These are phyloP conservation scores for Pollachius pollachius DNA, from an alignment of 2,113 vertebrate genomes.

Conservation along the genomic window DNA sequence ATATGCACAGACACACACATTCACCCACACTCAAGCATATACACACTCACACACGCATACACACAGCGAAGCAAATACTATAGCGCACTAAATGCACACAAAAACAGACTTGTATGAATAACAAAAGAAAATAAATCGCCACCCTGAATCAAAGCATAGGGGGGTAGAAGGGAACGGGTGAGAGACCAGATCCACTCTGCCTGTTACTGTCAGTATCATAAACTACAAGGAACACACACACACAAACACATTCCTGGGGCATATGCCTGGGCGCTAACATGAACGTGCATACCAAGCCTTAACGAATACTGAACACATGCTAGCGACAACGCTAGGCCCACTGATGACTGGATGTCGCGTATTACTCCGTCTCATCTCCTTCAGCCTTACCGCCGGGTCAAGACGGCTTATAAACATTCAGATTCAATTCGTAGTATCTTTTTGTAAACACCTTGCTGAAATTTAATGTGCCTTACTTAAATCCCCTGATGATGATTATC, in stretches of 20 bases:
- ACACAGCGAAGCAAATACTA: neutral
- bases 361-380: too few relatives aligned
- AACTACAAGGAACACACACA: constrained; percentile 7
- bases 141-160: constrained; percentile 54
- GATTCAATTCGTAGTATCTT: neutral
- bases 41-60: constrained; percentile 13
- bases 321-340: too few relatives aligned
- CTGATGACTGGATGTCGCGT: too few relatives aligned
- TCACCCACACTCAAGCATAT: constrained; percentile 17
- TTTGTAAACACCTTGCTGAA: too few relatives aligned
- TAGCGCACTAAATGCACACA: neutral
- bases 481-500: too few relatives aligned
- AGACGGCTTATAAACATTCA: neutral
- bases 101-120: constrained; percentile 6
- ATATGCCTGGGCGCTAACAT: neutral
- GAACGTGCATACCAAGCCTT: constrained; percentile 1
- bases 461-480: too few relatives aligned
- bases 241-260: constrained; percentile 16
- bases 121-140: constrained; percentile 30
- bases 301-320: constrained; percentile 3
- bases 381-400: neutral
- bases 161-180: neutral
- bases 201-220: constrained; percentile 39
- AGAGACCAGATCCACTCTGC: constrained; percentile 21
- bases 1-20: neutral